Conservation (phyloP, 2,797 vertebrate species). For the Sebastes steindachneri region DNA sequence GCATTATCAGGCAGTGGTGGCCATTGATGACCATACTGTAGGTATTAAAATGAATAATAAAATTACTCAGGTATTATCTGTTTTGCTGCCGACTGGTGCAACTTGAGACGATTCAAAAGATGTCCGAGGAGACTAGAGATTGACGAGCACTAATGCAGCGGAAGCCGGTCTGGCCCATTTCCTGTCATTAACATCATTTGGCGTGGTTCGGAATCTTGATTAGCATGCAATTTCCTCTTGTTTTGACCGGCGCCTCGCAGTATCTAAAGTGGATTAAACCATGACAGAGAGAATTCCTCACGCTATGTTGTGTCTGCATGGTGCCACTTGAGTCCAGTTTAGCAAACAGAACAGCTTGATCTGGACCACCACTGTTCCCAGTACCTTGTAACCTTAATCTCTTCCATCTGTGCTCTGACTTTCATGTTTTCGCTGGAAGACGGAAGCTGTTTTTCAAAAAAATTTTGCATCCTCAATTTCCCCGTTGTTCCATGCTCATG, state of each 20-base stretch:
- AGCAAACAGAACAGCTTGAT: neutral
- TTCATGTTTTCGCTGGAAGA: conserved; percentile 25
- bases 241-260: neutral
- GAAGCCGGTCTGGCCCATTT: conserved; percentile 42
- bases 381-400: conserved; percentile 20
- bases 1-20: neutral
- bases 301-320: neutral
- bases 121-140: neutral
- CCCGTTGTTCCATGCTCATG: conserved; percentile 5
- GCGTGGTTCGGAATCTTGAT: conserved; percentile 33
- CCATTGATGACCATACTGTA: neutral
- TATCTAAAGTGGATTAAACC: neutral
- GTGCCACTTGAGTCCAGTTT: neutral
- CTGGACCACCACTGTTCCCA: neutral
- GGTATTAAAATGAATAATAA: neutral
- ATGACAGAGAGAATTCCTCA: neutral
- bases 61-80: neutral
- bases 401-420: conserved; percentile 52
- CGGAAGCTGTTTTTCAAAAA: neutral
- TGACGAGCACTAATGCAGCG: conserved; percentile 41
- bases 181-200: conserved; percentile 53
- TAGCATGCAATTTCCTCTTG: conserved; percentile 44
- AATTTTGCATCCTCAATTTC: neutral
- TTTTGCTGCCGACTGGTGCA: neutral
- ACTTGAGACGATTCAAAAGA: neutral